Conservation (phyloP, 2,888 invertebrate genomes). For the Athalia circularis region DNA sequence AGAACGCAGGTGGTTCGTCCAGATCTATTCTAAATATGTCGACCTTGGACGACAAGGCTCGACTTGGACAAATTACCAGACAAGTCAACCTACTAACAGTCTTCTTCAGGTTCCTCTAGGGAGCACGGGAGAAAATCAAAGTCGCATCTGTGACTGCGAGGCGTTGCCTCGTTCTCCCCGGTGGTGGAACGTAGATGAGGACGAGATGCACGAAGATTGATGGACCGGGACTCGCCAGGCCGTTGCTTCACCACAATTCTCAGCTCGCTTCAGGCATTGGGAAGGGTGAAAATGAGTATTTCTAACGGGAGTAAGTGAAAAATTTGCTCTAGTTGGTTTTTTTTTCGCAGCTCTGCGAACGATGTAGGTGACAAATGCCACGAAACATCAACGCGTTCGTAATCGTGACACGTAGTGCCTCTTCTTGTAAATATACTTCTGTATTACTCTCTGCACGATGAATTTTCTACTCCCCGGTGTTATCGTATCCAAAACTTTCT, state of each 20-base stretch:
- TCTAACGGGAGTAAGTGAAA: slow-evolving; percentile 31
- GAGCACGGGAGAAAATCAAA: slow-evolving; percentile 70
- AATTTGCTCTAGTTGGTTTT: slow-evolving; percentile 30
- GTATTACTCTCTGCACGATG: slow-evolving; percentile 12
- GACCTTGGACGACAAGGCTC: slow-evolving; percentile 46
- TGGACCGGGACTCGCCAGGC: slow-evolving; percentile 58
- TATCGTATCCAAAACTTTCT: slow-evolving; percentile 37
- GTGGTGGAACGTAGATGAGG: slow-evolving; percentile 45
- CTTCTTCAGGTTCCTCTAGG: slow-evolving; percentile 64
- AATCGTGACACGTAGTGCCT: background rate
- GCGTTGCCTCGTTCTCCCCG: slow-evolving; percentile 62
- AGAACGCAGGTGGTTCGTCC: slow-evolving; percentile 61
- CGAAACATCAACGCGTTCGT: slow-evolving; percentile 29
- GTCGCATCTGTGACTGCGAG: slow-evolving; percentile 72
- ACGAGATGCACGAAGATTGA: slow-evolving; percentile 66
- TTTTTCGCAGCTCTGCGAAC: background rate
- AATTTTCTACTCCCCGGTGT: slow-evolving; percentile 27
- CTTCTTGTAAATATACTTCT: background rate
- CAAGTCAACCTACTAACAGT: slow-evolving; percentile 62
- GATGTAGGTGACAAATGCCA: slow-evolving; percentile 36
- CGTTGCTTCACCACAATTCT: slow-evolving; percentile 18
- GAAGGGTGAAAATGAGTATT: slow-evolving; percentile 35
- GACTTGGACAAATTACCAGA: slow-evolving; percentile 66
- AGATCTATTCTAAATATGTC: slow-evolving; percentile 55
- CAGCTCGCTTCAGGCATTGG: background rate